Base-by-base conservation (phyloP, 2,113 vertebrate genomes). In the Amphiprion ocellaris region DNA sequence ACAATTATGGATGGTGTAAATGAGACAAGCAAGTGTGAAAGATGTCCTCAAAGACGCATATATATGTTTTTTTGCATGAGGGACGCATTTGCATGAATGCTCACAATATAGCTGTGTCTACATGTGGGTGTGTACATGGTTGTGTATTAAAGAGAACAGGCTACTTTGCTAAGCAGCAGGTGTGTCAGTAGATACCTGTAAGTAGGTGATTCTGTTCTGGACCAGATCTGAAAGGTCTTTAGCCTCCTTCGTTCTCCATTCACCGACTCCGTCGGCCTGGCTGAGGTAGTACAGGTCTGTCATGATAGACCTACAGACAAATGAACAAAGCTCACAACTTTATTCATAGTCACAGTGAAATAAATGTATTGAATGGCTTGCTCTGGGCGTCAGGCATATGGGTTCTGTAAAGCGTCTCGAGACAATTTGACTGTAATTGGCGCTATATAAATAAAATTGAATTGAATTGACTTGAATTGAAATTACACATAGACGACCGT, bases 271-370 rank as follows among this genome's bases (percentile, higher is more conserved):
- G 81, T 99, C 98, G 70, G 96, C 96, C 94, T 99, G 98, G 95
- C 97, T 98, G 96, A 99, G 97, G 97, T 98, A 97, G 96, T 97
- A 97, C 86, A 99, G 93, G 94, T 99, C 98, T 9, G 96, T 97
- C 97, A 99, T 97, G 93, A 99, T 96, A 82, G 97, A 98, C 91
- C 98, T 99, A 76, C 60, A 75, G 44, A 61, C 59, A 79, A 39
- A 83, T 9, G 56, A 1, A 30, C 41, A 81, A n/a, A 53, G 26
- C 52, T 58, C 14, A 44, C 3, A 37, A 9, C 9, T 8, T 37
- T 37, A 37, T 9, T 10, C 9, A 37, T 9, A 3, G 21, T 71
- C 5, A 19, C 10, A 39, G 70, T 23, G 0, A 10, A 26, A 62
- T 8, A 64, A 33, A 46, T 24, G 60, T n/a, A 4, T 30, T 6